Base-by-base conservation (phyloP, 2,888 invertebrate genomes). In the Reticulitermes lucifugus region DNA sequence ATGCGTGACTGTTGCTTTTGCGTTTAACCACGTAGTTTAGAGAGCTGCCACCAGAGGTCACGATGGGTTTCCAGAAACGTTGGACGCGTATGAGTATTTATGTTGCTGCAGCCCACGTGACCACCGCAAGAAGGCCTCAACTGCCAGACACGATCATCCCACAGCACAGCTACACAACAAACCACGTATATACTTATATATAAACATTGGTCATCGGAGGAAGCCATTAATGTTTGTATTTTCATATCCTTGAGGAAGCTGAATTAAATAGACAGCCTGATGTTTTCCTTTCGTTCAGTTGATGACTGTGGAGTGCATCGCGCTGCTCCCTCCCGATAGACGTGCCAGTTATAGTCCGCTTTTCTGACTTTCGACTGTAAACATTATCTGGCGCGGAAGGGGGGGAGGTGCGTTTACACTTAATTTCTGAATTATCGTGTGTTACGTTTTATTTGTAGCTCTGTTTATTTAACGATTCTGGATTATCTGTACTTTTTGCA, bases 121-220 rank as follows among this genome's bases (percentile, higher is more conserved):
- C 65, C n/a, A 65, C 65, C 65, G 5, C 65, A 65, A 65, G 65
- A 25, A 65, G 65, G 65, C 65, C 65, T 5, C 65, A 5, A 65
- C 25, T 7, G 65, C 65, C 65, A 65, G 65, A 65, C 2, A n/a
- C 14, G 55, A 2, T 65, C 65, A 65, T 65, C 65, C 25, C 65
- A 65, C n/a, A 25, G 65, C 7, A 2, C 65, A 65, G n/a, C 65
- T 65, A 65, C 65, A 65, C 65, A 65, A 65, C 65, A 65, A 65
- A 65, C 65, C 65, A 65, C 65, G 65, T 65, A 65, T 65, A 65
- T 65, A n/a, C 65, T 65, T 65, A 65, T 65, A 65, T 65, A 65
- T 65, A 65, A 65, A 65, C 25, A 65, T 25, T 65, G 65, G 65
- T 65, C 65, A 65, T 65, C n/a, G 65, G 65, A 65, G 65, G 65